These are phyloP conservation scores for Protaetia brevitarsis DNA, from an alignment of 1,140 invertebrate genomes.

Conservation along the genomic window DNA sequence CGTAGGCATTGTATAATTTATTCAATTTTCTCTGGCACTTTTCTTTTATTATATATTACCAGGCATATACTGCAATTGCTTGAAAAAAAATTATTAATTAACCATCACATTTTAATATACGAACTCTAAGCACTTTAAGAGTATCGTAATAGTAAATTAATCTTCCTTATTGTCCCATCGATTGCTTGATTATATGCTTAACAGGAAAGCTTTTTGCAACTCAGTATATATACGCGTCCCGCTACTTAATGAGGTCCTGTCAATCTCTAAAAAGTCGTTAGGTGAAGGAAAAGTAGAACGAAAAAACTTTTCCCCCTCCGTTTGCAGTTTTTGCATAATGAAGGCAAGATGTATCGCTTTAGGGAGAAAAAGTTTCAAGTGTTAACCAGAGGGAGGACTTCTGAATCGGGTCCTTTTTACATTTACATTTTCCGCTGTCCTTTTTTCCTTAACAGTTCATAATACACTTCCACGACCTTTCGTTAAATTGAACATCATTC, in stretches of 20 bases:
- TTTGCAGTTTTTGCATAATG: slow-evolving; percentile 1
- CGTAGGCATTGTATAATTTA: too few relatives aligned
- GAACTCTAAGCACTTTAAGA: too few relatives aligned
- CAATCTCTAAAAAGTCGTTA: background rate
- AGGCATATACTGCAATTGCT: too few relatives aligned
- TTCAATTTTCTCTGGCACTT: too few relatives aligned
- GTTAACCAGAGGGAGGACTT: background rate
- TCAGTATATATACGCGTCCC: background rate
- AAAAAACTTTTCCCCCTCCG: background rate
- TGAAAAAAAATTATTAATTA: too few relatives aligned
- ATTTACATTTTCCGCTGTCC: background rate
- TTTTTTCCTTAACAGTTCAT: background rate
- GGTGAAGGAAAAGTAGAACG: background rate
- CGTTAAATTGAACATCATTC: background rate
- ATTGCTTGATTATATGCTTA: too few relatives aligned
- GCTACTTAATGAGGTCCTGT: background rate
- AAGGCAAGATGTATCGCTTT: background rate
- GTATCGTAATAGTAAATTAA: too few relatives aligned
- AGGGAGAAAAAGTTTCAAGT: background rate
- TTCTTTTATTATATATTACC: too few relatives aligned
- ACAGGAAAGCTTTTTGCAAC: too few relatives aligned
- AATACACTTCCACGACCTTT: background rate
- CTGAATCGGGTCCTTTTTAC: background rate
- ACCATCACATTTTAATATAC: too few relatives aligned
- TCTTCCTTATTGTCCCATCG: too few relatives aligned